phyloP scores from a whole-genome alignment of 2,113 vertebrate species.

The Microcebus griseorufus region DNA sequence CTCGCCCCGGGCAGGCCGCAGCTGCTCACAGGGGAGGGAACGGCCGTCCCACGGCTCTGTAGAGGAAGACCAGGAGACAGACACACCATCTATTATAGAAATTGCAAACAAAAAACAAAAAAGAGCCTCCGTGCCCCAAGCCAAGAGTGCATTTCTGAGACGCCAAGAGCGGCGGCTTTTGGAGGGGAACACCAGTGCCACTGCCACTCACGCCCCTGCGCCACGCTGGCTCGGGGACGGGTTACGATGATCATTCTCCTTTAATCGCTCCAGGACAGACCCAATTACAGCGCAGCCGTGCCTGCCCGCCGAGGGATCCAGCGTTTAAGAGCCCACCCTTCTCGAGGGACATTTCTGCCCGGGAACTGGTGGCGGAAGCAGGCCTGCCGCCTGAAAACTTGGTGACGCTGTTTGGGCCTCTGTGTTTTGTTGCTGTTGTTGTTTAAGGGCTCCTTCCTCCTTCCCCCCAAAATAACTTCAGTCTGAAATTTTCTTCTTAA shows the following conservation, averaged over 20 bases:
- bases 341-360: background rate
- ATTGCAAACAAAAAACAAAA: background rate
- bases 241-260: background rate
- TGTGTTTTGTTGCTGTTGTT: too few species aligned
- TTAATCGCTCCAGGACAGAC: conserved; percentile 30
- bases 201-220: background rate
- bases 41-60: rapidly evolving
- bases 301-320: background rate
- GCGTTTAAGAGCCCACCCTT: background rate
- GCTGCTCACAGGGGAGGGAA: rapidly evolving
- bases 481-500: background rate
- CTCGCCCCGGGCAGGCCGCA: rapidly evolving
- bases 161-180: background rate
- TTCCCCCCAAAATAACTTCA: background rate
- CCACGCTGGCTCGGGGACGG: background rate
- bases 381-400: rapidly evolving
- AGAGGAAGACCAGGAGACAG: rapidly evolving
- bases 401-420: background rate
- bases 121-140: background rate
- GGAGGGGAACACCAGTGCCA: rapidly evolving
- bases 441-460: background rate
- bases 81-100: background rate
- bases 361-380: rapidly evolving
- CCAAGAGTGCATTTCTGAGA: background rate
- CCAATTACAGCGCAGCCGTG: background rate